phyloP scores from a whole-genome alignment of 2,888 invertebrate genomes.

The Ochlodes sylvanus region DNA sequence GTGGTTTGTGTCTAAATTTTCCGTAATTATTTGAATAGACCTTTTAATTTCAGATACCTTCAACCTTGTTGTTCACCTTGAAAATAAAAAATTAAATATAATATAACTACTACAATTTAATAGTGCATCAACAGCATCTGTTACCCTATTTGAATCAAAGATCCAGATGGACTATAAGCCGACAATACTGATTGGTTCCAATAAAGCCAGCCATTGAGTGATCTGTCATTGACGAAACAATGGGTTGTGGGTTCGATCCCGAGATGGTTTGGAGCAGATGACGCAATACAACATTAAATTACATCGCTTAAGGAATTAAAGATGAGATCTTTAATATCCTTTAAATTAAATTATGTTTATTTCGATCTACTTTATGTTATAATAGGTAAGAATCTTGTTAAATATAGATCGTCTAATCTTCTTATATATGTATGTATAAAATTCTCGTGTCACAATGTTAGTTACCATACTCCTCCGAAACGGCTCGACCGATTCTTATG shows the following conservation, averaged over 20 bases:
- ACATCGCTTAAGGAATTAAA: conserved; percentile 20
- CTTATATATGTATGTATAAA: too few species aligned
- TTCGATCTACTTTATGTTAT: neutral
- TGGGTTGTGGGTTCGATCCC: conserved; percentile 67
- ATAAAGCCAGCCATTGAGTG: conserved; percentile 79
- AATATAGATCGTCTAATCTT: neutral
- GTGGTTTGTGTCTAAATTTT: too few species aligned
- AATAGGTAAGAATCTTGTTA: too few species aligned
- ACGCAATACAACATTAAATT: conserved; percentile 13
- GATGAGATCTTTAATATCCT: conserved; percentile 6
- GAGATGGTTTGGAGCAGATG: conserved; percentile 64
- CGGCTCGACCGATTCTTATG: too few species aligned
- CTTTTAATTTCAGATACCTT: too few species aligned
- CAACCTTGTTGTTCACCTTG: too few species aligned
- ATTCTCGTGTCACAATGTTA: too few species aligned
- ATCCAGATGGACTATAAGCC: conserved; percentile 72
- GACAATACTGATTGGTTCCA: conserved; percentile 81
- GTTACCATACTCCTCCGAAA: too few species aligned
- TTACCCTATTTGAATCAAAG: conserved; percentile 62
- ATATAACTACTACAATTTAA: neutral
- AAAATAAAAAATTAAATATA: neutral
- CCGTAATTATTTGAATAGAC: too few species aligned
- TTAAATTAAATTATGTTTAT: neutral
- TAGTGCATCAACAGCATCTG: conserved; percentile 37
- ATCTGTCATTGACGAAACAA: conserved; percentile 78